Evolutionary conservation across 2,888 invertebrate genomes (phyloP).

Genomic region (Therioaphis trifolii): DNA sequence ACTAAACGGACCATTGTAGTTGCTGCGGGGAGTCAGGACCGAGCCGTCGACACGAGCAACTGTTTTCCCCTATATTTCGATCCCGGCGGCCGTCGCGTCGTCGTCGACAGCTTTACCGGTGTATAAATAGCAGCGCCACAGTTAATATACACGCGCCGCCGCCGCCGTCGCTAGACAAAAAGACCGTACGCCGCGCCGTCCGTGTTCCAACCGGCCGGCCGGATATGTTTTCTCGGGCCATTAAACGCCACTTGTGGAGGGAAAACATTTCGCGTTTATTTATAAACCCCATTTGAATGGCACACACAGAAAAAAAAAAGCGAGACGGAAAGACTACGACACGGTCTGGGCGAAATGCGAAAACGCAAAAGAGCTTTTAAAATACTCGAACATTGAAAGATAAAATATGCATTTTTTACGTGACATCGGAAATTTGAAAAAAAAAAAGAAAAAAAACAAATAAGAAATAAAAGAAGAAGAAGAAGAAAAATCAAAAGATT

Average conservation of each 20-base stretch:
- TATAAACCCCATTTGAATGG: constrained; percentile 27
- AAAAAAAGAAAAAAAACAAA: background rate
- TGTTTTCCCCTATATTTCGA: constrained; percentile 18
- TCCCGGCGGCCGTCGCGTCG: constrained; percentile 1
- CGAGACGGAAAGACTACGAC: background rate
- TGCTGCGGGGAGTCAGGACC: background rate
- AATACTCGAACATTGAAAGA: background rate
- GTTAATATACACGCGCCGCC: background rate
- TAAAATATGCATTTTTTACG: background rate
- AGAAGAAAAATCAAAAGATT: background rate
- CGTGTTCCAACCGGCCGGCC: constrained; percentile 16
- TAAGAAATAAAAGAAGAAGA: no score
- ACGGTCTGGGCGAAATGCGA: background rate
- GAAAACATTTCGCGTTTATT: constrained; percentile 55
- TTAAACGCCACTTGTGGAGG: constrained; percentile 59
- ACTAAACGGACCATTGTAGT: constrained; percentile 26
- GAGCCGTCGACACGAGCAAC: background rate
- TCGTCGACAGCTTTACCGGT: constrained; percentile 47
- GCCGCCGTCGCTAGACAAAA: constrained; percentile 13
- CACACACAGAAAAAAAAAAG: background rate
- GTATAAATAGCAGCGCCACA: constrained; percentile 43
- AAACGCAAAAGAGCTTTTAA: background rate
- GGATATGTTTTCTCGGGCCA: constrained; percentile 59
- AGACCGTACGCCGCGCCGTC: background rate
- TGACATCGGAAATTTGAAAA: background rate